A percentile compares a stretch with the other conserved stretches of the same genome.
Evolutionary conservation across 2,888 invertebrate species (phyloP).

Genomic region (Vandiemenella viatica): DNA sequence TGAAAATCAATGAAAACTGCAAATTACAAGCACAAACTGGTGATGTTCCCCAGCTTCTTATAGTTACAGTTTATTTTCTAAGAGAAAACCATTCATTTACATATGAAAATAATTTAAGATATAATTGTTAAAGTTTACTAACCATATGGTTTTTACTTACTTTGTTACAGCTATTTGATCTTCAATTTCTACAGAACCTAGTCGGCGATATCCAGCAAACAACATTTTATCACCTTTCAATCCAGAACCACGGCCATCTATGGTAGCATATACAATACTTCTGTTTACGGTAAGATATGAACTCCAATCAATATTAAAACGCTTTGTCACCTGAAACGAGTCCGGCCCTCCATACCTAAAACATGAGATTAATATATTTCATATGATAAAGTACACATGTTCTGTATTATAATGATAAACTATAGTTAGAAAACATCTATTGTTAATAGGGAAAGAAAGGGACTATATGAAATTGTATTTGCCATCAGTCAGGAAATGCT

Average conservation of each 20-base stretch:
- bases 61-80: too few relatives aligned
- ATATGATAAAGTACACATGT: not conserved
- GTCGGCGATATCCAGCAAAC: slow-evolving; percentile 63
- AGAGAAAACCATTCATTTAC: too few relatives aligned
- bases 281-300: slow-evolving; percentile 70
- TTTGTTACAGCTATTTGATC: slow-evolving; percentile 80
- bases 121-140: too few relatives aligned
- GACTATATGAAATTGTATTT: too few relatives aligned
- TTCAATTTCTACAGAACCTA: slow-evolving; percentile 80
- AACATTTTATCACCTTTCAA: slow-evolving; percentile 67
- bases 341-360: slow-evolving; percentile 84
- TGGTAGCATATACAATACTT: slow-evolving; percentile 71
- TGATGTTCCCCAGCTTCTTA: too few relatives aligned
- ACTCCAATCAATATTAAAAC: slow-evolving; percentile 75
- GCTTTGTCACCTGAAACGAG: slow-evolving; percentile 66
- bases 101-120: too few relatives aligned
- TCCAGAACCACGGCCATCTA: slow-evolving; percentile 84
- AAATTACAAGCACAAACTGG: too few relatives aligned
- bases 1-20: too few relatives aligned
- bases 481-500: too few relatives aligned
- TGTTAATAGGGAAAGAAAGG: too few relatives aligned
- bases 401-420: not conserved
- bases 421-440: too few relatives aligned
- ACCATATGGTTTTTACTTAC: slow-evolving; percentile 34
- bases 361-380: slow-evolving; percentile 9